Conservation (phyloP, 1,140 invertebrate species). For the Cylas formicarius region DNA sequence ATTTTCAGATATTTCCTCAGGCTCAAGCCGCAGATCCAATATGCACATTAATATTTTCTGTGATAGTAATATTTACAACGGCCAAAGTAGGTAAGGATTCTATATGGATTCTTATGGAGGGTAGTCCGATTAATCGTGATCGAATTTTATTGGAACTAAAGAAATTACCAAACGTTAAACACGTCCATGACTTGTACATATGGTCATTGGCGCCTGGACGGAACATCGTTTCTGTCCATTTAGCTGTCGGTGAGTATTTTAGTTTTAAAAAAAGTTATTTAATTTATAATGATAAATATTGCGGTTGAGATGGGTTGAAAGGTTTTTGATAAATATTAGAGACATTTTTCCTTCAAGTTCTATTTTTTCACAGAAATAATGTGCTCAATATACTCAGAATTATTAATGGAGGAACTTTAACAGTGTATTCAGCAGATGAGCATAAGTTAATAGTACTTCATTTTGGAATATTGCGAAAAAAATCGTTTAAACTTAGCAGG, state of each 20-base stretch:
- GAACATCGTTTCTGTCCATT: conserved; percentile 62
- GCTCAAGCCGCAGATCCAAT: conserved; percentile 79
- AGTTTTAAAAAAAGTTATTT: background rate
- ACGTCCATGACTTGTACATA: conserved; percentile 71
- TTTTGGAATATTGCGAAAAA: no score
- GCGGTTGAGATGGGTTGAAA: no score
- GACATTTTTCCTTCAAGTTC: background rate
- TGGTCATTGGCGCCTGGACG: conserved; percentile 74
- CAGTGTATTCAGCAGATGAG: no score
- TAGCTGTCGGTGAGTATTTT: conserved; percentile 59
- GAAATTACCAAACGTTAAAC: conserved; percentile 58
- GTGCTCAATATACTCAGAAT: background rate
- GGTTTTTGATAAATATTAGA: no score
- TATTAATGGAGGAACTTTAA: no score
- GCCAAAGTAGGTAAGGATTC: conserved; percentile 68
- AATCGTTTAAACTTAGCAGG: no score
- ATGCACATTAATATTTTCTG: conserved; percentile 82
- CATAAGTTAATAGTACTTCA: background rate
- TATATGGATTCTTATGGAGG: conserved; percentile 71
- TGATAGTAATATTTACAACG: conserved; percentile 76
- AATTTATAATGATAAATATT: background rate
- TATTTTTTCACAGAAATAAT: background rate
- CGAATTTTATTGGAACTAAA: conserved; percentile 48
- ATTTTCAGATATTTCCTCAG: conserved; percentile 49
- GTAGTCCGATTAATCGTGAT: conserved; percentile 58